Evolutionary conservation across 2,797 vertebrate species (phyloP).

Genomic region (Galaxias olidus): DNA sequence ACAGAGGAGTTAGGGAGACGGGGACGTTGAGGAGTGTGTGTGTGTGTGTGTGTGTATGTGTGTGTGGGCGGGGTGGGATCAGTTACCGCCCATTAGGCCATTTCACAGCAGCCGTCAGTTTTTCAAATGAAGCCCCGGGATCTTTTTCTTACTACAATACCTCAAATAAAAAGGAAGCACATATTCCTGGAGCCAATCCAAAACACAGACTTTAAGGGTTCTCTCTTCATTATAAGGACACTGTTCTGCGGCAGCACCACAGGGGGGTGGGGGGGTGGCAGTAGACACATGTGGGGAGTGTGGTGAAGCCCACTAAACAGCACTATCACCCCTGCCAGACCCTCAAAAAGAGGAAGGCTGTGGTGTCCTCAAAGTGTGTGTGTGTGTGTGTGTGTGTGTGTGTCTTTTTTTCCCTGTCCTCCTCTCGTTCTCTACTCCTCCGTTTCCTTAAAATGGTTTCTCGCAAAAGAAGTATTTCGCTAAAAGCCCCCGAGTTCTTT

Average conservation of each 20-base stretch:
- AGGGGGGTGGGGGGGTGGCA: background rate
- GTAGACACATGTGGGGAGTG: too few relatives aligned
- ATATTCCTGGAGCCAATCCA: too few relatives aligned
- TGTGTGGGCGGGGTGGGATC: background rate
- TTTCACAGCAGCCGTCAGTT: too few relatives aligned
- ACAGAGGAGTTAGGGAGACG: slow-evolving; percentile 14
- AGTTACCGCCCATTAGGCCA: background rate
- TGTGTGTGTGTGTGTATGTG: background rate
- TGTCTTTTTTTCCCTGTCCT: background rate
- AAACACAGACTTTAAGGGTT: too few relatives aligned
- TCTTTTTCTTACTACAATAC: too few relatives aligned
- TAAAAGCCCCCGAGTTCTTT: background rate
- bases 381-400: too few relatives aligned
- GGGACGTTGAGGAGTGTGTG: slow-evolving; percentile 12
- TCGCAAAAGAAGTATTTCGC: background rate
- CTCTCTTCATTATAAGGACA: too few relatives aligned
- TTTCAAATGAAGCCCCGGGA: too few relatives aligned
- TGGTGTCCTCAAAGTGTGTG: background rate
- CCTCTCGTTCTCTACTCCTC: background rate
- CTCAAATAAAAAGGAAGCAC: too few relatives aligned
- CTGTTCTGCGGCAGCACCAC: background rate
- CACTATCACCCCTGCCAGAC: too few relatives aligned
- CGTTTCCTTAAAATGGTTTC: background rate
- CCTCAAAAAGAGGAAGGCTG: background rate
- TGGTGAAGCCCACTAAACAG: too few relatives aligned